Evolutionary conservation across 2,888 invertebrate species (phyloP), one percentile per base, ranked within the genome.

Genomic region (Ptilodon capucinus): DNA sequence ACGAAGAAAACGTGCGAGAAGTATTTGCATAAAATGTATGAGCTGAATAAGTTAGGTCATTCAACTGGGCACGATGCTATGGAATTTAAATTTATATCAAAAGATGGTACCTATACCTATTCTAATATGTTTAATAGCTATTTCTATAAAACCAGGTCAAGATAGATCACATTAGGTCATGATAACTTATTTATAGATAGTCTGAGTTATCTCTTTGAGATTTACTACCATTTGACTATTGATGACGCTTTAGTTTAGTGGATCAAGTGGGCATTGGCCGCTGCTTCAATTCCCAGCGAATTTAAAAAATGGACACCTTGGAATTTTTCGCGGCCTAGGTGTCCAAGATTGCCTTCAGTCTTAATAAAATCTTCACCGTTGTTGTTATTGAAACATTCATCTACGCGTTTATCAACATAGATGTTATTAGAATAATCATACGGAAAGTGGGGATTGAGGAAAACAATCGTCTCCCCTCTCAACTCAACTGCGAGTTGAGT

Each of bases 401-500:
- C 51, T 54, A 42, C 34, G 36, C 48, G 57, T 57, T 56, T 54
- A 51, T 50, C 41, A 42, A 46, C 45, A 46, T 57, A 60, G 53
- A 54, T 60, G 57, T 64, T 60, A 61, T 60, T 48, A 54, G 57
- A 62, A 65, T 56, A 58, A 66, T 66, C 68, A 64, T 6, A 69
- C 63, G 44, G 59, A 61, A 61, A 54, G 44, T 53, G 50, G 44
- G 54, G 59, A 56, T 65, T 56, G 59, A 48, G 62, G 55, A 70
- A 73, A 77, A 72, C 64, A 64, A 71, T 65, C 54, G 45, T 54
- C 50, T 49, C 62, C 56, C 70, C 64, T 56, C 63, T 57, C 47
- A 42, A 67, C 66, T 57, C 48, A 71, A 65, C 61, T n/a, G n/a
- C n/a, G n/a, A n/a, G n/a, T n/a, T n/a, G n/a, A n/a, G n/a, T n/a